Percentiles rank a stretch among this genome's conserved stretches.
phyloP scores from a whole-genome alignment of 64 coral and sea anemone genomes.

The Pachyseris speciosa region DNA sequence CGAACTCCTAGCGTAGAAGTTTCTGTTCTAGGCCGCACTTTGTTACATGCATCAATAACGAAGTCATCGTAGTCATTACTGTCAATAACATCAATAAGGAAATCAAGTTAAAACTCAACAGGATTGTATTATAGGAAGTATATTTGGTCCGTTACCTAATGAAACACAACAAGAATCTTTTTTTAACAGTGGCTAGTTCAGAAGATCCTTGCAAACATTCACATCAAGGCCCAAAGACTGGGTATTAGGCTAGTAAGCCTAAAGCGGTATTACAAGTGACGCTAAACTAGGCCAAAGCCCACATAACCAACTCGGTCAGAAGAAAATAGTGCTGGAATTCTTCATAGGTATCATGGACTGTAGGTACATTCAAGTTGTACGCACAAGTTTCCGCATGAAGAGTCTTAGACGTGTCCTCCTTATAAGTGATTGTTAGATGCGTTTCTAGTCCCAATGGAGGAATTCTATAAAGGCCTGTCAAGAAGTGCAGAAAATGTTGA shows the following conservation, averaged over 20 bases:
- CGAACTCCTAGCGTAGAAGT: not conserved
- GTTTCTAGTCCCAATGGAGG: constrained; percentile 9
- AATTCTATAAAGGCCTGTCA: constrained; percentile 3
- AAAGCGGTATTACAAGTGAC: not conserved
- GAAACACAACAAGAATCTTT: not conserved
- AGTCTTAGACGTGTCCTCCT: not conserved
- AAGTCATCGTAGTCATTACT: too few species aligned
- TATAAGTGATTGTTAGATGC: not conserved
- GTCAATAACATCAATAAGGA: too few species aligned
- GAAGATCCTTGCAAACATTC: not conserved
- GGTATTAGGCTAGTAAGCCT: not conserved
- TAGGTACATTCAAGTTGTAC: constrained; percentile 31
- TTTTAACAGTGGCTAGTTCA: not conserved
- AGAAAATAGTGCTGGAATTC: constrained; percentile 43
- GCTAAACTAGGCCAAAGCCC: constrained; percentile 38
- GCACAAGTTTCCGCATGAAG: constrained; percentile 20
- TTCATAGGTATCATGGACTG: constrained; percentile 48
- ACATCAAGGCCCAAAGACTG: not conserved
- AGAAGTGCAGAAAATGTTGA: constrained; percentile 7
- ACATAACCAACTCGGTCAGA: constrained; percentile 16
- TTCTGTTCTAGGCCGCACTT: not conserved
- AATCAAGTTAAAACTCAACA: not conserved
- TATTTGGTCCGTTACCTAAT: not conserved
- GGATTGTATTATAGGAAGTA: not conserved
- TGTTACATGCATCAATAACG: not conserved